These are phyloP conservation scores for Agriopis leucophaearia DNA, from an alignment of 2,888 invertebrate species.

Conservation along the genomic window DNA sequence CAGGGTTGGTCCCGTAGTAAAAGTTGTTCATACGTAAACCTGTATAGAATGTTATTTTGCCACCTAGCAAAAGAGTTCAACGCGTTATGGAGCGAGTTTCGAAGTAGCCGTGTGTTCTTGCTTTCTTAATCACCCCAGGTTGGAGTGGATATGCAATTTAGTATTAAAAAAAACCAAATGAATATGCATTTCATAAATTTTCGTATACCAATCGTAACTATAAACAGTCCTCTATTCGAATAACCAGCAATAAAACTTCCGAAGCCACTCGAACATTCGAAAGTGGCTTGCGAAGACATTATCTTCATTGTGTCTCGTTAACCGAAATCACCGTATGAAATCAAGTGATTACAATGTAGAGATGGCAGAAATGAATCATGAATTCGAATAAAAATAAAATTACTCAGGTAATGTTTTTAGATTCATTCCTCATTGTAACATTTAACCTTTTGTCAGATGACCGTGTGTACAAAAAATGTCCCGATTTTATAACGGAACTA, in stretches of 20 bases:
- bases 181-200: not conserved
- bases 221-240: slow-evolving; percentile 7
- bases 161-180: not conserved
- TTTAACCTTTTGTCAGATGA: too few species aligned
- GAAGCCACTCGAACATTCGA: slow-evolving; percentile 8
- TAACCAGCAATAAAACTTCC: slow-evolving; percentile 2
- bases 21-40: too few species aligned
- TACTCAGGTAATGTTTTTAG: too few species aligned
- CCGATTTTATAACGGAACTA: too few species aligned
- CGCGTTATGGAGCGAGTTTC: too few species aligned
- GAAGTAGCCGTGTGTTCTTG: not conserved
- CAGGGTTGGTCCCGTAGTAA: too few species aligned
- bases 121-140: too few species aligned
- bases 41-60: too few species aligned
- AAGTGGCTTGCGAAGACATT: slow-evolving; percentile 10
- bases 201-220: not conserved
- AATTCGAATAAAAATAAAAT: not conserved
- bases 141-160: too few species aligned
- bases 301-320: slow-evolving; percentile 11
- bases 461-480: too few species aligned
- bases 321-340: slow-evolving; percentile 10
- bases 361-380: not conserved
- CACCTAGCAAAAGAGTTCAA: too few species aligned
- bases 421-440: not conserved
- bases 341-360: slow-evolving; percentile 6